Conservation (phyloP, 2,888 invertebrate genomes). For the Sinohyriopsis cumingii region DNA sequence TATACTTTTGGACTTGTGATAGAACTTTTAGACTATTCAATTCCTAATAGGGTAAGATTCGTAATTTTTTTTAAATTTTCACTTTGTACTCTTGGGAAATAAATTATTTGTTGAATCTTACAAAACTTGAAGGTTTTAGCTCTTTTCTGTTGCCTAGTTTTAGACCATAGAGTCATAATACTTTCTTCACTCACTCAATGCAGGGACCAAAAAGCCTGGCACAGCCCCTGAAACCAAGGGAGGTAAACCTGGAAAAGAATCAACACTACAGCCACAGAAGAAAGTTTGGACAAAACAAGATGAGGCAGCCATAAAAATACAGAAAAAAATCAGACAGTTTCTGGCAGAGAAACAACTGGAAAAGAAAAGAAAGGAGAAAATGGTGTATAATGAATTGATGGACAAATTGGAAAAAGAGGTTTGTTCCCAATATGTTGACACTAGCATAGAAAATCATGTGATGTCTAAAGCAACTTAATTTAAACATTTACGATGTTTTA, state of each 20-base stretch:
- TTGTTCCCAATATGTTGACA: background rate
- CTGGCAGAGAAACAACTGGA: slow-evolving; percentile 56
- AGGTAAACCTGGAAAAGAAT: slow-evolving; percentile 21
- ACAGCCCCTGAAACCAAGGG: slow-evolving; percentile 22
- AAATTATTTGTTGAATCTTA: too few relatives aligned
- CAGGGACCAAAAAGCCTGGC: slow-evolving; percentile 28
- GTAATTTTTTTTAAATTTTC: background rate
- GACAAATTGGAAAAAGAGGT: slow-evolving; percentile 70
- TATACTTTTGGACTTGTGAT: too few relatives aligned
- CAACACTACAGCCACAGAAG: slow-evolving; percentile 43
- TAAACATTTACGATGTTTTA: too few relatives aligned
- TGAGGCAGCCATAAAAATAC: slow-evolving; percentile 65
- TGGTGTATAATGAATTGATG: slow-evolving; percentile 69
- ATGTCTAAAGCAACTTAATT: too few relatives aligned
- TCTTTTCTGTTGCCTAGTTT: too few relatives aligned
- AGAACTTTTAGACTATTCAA: too few relatives aligned
- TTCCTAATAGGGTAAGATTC: too few relatives aligned
- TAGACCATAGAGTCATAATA: too few relatives aligned
- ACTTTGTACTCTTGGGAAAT: background rate
- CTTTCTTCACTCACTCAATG: too few relatives aligned
- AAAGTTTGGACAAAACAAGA: slow-evolving; percentile 63
- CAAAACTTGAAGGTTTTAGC: too few relatives aligned
- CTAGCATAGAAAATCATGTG: too few relatives aligned
- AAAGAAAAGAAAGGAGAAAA: slow-evolving; percentile 62
- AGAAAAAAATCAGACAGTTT: slow-evolving; percentile 56